phyloP scores from a whole-genome alignment of 2,888 invertebrate genomes.

The Lithosia quadra region DNA sequence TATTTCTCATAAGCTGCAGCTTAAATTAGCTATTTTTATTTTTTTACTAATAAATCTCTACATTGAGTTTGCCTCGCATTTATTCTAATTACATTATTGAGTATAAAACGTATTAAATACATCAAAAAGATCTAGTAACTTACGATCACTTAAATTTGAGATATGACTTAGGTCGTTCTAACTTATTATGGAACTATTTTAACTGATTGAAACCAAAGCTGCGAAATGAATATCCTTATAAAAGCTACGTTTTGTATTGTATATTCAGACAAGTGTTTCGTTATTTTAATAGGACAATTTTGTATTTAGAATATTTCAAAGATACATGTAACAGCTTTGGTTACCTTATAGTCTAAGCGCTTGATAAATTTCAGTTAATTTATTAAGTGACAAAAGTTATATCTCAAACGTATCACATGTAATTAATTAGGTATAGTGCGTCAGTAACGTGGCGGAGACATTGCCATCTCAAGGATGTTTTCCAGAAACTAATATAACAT shows the following conservation, averaged over 20 bases:
- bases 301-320: neutral
- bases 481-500: constrained; percentile 38
- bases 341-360: constrained; percentile 8
- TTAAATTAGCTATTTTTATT: constrained; percentile 47
- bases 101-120: constrained; percentile 85
- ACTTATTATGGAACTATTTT: neutral
- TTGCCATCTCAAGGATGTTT: constrained; percentile 60
- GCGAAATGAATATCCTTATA: constrained; percentile 4
- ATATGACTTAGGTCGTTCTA: constrained; percentile 58
- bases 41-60: constrained; percentile 58
- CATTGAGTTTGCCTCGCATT: constrained; percentile 65
- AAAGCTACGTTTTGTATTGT: constrained; percentile 11
- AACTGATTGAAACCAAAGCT: constrained; percentile 13
- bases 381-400: constrained; percentile 58
- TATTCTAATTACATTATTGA: constrained; percentile 78
- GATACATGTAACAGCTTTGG: constrained; percentile 2
- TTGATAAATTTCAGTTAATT: constrained; percentile 9
- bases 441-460: constrained; percentile 46
- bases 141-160: constrained; percentile 65
- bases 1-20: constrained; percentile 34
- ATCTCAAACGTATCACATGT: constrained; percentile 72
- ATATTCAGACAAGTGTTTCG: constrained; percentile 3
- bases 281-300: neutral
- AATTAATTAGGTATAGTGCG: constrained; percentile 59
- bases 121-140: constrained; percentile 78